Conservation (phyloP, 23 tunicate species). For the Halocynthia aurantium region DNA sequence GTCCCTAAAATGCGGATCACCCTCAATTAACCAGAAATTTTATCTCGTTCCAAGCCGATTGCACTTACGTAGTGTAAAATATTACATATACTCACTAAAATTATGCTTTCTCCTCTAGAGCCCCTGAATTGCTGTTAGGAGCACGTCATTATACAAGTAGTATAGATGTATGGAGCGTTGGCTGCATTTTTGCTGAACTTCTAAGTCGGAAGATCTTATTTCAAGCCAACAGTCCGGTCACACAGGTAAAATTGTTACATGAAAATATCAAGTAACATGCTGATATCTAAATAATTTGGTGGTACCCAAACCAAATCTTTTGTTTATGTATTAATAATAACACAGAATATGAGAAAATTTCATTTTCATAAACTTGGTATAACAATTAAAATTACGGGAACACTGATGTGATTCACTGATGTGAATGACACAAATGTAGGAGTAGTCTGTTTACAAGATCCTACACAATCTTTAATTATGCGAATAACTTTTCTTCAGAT, state of each 20-base stretch:
- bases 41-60: too few species aligned
- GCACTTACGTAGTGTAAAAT: not conserved
- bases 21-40: too few species aligned
- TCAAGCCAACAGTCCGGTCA: conserved; percentile 67
- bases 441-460: not conserved
- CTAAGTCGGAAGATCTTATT: conserved; percentile 63
- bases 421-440: not conserved
- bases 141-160: conserved; percentile 52
- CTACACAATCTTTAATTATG: not conserved
- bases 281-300: not conserved
- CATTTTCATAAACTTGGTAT: not conserved
- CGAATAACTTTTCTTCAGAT: conserved; percentile 16
- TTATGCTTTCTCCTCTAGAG: conserved; percentile 28
- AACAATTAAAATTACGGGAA: not conserved
- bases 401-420: not conserved
- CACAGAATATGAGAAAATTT: not conserved
- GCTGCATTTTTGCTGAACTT: conserved; percentile 89
- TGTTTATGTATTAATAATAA: not conserved
- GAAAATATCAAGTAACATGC: not conserved
- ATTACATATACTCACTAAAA: not conserved
- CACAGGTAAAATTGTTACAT: conserved; percentile 34
- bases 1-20: too few species aligned
- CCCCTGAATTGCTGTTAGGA: conserved; percentile 86
- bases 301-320: too few species aligned
- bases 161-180: conserved; percentile 95